Evolutionary conservation across 2,797 vertebrate genomes (phyloP).

Genomic region (Poecilia picta): DNA sequence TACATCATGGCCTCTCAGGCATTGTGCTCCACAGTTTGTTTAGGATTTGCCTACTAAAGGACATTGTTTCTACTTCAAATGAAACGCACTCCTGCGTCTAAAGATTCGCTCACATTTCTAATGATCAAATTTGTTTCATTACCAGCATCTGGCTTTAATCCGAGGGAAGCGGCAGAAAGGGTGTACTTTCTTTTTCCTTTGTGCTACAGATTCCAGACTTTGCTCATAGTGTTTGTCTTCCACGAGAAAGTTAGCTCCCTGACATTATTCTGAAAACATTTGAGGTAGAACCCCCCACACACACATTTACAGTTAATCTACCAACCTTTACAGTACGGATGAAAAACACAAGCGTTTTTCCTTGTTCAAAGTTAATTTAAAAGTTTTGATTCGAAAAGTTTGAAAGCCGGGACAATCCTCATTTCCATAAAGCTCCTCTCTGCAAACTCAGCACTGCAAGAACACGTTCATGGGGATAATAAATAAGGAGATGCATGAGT

Average conservation of each 20-base stretch:
- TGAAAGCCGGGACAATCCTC: conserved; percentile 1
- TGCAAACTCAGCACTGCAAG: conserved; percentile 6
- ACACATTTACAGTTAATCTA: no score
- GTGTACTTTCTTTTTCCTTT: background rate
- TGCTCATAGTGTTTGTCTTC: background rate
- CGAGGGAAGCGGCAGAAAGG: background rate
- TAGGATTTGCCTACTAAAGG: background rate
- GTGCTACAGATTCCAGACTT: background rate
- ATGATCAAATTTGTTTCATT: background rate
- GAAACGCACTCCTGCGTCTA: background rate
- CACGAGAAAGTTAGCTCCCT: no score
- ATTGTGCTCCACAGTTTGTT: background rate
- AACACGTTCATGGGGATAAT: conserved; percentile 3
- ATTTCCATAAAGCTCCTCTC: conserved; percentile 10
- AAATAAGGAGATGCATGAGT: conserved; percentile 9
- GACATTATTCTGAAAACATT: background rate
- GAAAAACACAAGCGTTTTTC: background rate
- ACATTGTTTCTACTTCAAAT: background rate
- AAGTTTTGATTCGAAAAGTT: conserved; percentile 2
- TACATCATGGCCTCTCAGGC: background rate
- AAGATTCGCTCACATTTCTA: background rate
- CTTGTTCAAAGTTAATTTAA: conserved; percentile 1
- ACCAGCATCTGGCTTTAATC: background rate
- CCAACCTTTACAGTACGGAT: background rate
- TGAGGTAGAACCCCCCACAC: background rate